Base-by-base conservation (phyloP, 2,113 vertebrate species). In the Rissa tridactyla region DNA sequence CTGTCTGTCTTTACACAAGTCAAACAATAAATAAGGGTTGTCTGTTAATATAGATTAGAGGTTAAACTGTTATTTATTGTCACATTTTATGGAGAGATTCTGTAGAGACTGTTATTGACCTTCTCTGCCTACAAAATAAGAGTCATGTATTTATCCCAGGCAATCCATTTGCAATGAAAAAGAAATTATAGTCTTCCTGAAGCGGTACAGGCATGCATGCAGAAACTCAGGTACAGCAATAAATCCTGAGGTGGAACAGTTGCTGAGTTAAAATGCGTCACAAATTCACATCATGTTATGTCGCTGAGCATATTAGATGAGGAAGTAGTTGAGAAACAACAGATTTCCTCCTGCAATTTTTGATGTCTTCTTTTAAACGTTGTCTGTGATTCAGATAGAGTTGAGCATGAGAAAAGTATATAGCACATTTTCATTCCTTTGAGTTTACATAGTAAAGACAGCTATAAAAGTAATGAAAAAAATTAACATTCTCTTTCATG, bases 11-110 rank as follows among this genome's bases (percentile, higher is more conserved):
- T 94, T 88, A 89, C 55, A 79, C 27, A 83, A 86, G 68, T 42
- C 71, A 89, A 94, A 95, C 55, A 62, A 93, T 94, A 94, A 96
- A 42, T 77, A 91, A 66, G 80, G 55, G 51, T 22, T 78, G 47
- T 32, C 88, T 64, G 64, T 77, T 81, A 78, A 88, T 82, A 76
- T 13, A 38, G 55, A 93, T 89, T 96, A 91, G 91, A 95, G 92
- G 94, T 93, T 91, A 95, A 96, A 80, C 77, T 95, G 49, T 81
- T 83, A 78, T 95, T 94, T 87, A 87, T 86, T 65, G 64, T 94
- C 72, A 47, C 57, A 64, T 73, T 95, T 94, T 91, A 92, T 94
- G 62, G 81, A 70, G 62, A 52, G 25, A 71, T 86, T 75, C 68
- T 62, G 29, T 40, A 38, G 32, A 82, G 70, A 61, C 55, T 93